phyloP scores from a whole-genome alignment of 1,140 invertebrate species.

The Ceratina australensis region DNA sequence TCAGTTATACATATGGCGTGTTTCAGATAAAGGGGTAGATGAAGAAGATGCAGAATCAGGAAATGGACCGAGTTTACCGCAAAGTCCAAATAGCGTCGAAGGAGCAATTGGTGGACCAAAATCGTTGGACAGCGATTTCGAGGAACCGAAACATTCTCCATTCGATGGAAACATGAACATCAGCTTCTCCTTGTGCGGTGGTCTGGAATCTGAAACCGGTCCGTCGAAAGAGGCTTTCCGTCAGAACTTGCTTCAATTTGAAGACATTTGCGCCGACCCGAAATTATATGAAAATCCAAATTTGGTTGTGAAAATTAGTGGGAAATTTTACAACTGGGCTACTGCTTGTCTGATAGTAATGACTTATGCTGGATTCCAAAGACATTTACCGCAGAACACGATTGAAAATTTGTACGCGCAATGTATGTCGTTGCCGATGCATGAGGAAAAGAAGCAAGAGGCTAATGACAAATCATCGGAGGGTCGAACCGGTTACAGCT shows the following conservation, averaged over 20 bases:
- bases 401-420: constrained; percentile 75
- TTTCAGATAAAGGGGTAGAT: constrained; percentile 75
- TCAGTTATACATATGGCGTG: too few species aligned
- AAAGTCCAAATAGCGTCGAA: constrained; percentile 94
- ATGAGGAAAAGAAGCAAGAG: constrained; percentile 69
- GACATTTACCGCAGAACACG: constrained; percentile 84
- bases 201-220: constrained; percentile 81
- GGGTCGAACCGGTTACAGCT: constrained; percentile 75
- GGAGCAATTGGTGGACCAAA: constrained; percentile 85
- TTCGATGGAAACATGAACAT: constrained; percentile 84
- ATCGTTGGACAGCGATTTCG: constrained; percentile 89
- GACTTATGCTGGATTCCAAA: constrained; percentile 90
- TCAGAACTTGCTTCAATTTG: constrained; percentile 88
- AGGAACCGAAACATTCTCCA: constrained; percentile 83
- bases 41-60: constrained; percentile 98
- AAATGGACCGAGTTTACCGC: constrained; percentile 94
- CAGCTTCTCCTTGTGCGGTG: constrained; percentile 90
- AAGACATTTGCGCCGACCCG: constrained; percentile 91
- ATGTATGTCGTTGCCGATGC: constrained; percentile 74
- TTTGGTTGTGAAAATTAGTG: constrained; percentile 92
- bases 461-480: constrained; percentile 69
- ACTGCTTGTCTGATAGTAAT: constrained; percentile 93
- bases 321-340: constrained; percentile 94
- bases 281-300: constrained; percentile 90
- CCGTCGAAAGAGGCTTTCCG: constrained; percentile 86